Conservation (phyloP, 2,113 vertebrate species). For the Cyprinodon variegatus region DNA sequence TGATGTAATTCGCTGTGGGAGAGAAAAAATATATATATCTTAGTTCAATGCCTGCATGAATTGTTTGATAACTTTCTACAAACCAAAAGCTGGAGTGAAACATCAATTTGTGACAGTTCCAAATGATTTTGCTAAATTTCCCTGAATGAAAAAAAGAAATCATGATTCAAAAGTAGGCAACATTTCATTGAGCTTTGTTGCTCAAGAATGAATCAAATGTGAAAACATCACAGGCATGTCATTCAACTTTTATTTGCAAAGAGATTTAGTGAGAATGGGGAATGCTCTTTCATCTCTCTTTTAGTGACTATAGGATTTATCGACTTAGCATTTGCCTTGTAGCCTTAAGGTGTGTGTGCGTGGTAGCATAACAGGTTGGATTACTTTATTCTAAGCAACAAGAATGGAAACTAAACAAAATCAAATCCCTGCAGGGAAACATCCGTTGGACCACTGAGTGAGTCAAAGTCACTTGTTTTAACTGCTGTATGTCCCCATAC, state of each 20-base stretch:
- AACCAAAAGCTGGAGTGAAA: slow-evolving; percentile 37
- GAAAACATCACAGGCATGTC: slow-evolving; percentile 13
- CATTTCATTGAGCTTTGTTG: slow-evolving; percentile 15
- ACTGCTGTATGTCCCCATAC: background rate
- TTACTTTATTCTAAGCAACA: background rate
- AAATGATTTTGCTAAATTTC: slow-evolving; percentile 18
- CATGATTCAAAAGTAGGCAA: background rate
- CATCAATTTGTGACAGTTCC: slow-evolving; percentile 33
- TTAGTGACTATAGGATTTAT: slow-evolving; percentile 19
- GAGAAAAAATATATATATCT: too few species aligned
- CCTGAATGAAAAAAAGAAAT: slow-evolving; percentile 30
- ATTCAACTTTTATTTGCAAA: slow-evolving; percentile 33
- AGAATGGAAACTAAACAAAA: background rate
- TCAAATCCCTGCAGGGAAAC: background rate
- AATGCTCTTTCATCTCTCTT: slow-evolving; percentile 35
- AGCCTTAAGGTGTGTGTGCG: background rate
- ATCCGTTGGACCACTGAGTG: background rate
- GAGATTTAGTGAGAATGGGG: slow-evolving; percentile 23
- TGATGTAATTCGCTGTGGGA: slow-evolving; percentile 6
- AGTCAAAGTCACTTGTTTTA: background rate
- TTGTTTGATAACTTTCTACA: slow-evolving; percentile 45
- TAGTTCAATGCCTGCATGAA: slow-evolving; percentile 32
- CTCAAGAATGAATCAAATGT: slow-evolving; percentile 47
- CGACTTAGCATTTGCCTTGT: background rate
- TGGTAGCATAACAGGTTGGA: background rate